phyloP scores from a whole-genome alignment of 2,113 vertebrate species.

The Galemys pyrenaicus region DNA sequence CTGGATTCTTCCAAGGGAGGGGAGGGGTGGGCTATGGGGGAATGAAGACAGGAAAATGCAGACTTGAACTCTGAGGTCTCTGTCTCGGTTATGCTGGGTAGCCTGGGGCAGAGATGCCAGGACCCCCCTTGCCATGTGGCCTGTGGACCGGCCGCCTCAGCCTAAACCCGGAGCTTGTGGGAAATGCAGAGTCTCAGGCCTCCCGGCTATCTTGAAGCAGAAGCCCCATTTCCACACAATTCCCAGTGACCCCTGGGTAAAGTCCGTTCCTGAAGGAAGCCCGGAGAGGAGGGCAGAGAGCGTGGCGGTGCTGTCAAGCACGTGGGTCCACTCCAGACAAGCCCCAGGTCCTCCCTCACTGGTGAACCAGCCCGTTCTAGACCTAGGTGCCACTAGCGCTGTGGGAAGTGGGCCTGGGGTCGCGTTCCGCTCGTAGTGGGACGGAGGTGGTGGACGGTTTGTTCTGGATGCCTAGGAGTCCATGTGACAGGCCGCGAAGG shows the following conservation, averaged over 20 bases:
- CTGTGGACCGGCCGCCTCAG: background rate
- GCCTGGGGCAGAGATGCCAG: background rate
- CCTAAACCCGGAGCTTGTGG: background rate
- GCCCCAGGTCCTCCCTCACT: background rate
- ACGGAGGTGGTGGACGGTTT: background rate
- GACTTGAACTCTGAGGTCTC: background rate
- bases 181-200: background rate
- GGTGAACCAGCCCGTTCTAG: background rate
- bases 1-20: slow-evolving; percentile 32
- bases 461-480: background rate
- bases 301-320: too few relatives aligned
- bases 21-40: background rate
- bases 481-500: background rate
- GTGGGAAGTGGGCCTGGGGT: background rate
- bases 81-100: background rate
- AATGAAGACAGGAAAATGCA: background rate
- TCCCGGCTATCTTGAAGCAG: background rate
- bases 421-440: background rate
- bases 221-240: background rate
- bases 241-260: background rate
- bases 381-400: background rate
- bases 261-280: background rate
- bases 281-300: background rate
- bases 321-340: background rate
- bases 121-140: background rate